A percentile compares a stretch with the other conserved stretches of the same genome.
Evolutionary conservation across 2,113 vertebrate species (phyloP).

Genomic region (Vulpes vulpes): DNA sequence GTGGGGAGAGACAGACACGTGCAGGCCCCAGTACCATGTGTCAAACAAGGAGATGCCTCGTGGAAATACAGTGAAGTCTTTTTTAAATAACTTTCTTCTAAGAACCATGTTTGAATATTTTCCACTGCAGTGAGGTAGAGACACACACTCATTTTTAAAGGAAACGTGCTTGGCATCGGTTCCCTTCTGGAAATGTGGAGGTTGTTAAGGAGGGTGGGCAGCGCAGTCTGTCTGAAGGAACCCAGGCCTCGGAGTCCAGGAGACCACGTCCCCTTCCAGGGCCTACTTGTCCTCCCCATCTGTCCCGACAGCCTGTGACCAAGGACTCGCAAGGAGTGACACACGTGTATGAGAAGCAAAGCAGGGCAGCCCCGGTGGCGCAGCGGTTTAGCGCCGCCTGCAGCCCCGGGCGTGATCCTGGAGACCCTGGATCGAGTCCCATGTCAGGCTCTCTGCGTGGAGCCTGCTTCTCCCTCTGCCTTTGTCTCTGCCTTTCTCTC

Average conservation of each 20-base stretch:
- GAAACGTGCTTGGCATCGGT: background rate
- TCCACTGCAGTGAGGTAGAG: too few relatives aligned
- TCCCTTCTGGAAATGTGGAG: background rate
- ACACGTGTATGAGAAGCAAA: rapidly evolving
- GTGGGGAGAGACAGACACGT: rapidly evolving
- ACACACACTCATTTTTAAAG: background rate
- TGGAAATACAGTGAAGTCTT: background rate
- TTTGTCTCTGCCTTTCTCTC: too few relatives aligned
- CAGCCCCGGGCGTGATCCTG: too few relatives aligned
- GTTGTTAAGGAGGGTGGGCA: too few relatives aligned
- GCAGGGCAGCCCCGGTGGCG: too few relatives aligned
- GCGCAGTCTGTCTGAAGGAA: background rate
- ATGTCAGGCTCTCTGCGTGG: too few relatives aligned
- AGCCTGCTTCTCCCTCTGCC: too few relatives aligned
- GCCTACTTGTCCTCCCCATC: rapidly evolving
- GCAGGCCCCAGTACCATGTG: too few relatives aligned
- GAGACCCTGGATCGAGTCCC: too few relatives aligned
- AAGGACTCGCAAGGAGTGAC: background rate
- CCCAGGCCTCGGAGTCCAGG: rapidly evolving
- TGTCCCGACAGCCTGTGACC: too few relatives aligned
- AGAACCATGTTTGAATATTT: background rate
- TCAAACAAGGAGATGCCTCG: too few relatives aligned
- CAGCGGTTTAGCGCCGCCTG: too few relatives aligned
- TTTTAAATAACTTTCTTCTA: background rate
- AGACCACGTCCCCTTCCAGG: rapidly evolving